Evolutionary conservation across 1,140 invertebrate genomes (phyloP), one percentile per base, ranked within the genome.

Genomic region (Lordiphosa collinella): DNA sequence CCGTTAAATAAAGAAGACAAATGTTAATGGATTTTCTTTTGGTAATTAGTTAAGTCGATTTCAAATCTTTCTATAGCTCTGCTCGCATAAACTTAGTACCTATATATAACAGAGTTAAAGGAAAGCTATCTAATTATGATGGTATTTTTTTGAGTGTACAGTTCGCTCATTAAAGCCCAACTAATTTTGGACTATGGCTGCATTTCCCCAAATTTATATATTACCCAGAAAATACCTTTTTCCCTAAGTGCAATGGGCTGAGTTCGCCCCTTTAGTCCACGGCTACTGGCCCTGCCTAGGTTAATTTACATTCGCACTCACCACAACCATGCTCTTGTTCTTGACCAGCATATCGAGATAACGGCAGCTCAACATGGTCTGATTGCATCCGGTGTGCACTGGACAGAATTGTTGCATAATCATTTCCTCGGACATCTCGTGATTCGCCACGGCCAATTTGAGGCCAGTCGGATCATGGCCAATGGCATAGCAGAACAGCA

Each of bases 401-500:
- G 88, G 80, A 85, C 91, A 92, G 40, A 90, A 64, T 66, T 92
- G 90, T 35, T 90, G 89, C 25, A 90, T 86, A 40, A 90, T 89
- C 62, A 91, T 91, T 64, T 91, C 92, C 25, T 89, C 90, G 53
- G 91, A 91, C 67, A 94, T 89, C 90, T 98, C 96, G 55, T 95
- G 90, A 90, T 98, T 97, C 31, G 98, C 94, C 40, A 98, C 92
- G 0, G 94, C 96, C 44, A 99, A 89, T 57, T 93, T 93, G 2
- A 99, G 90, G 12, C 94, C 93, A 34, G 92, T 92, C 0, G 97
- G 97, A 84, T 97, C 95, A 62, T 95, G 94, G 10, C 97, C 97
- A 63, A 99, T 97, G 14, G 97, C 96, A 41, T 98, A 87, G 90
- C 97, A 99, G 90, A 99, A 99, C 4, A 99, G 90, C 18, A 98